These are phyloP conservation scores for Hirtodrosophila trivittata DNA, from an alignment of 2,888 invertebrate genomes.

Conservation along the genomic window DNA sequence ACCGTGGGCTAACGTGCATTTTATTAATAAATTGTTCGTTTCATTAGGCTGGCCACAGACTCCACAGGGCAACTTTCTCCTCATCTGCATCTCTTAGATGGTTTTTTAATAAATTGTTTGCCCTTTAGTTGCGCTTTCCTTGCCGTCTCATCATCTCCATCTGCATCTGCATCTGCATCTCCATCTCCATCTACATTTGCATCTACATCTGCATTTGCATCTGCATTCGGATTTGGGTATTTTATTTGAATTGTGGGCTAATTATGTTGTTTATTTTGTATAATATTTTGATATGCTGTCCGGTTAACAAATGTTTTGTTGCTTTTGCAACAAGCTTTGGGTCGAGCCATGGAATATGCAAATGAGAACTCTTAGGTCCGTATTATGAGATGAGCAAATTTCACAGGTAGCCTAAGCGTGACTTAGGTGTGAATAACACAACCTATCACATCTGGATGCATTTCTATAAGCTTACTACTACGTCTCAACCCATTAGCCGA, in stretches of 20 bases:
- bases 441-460: too few species aligned
- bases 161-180: conserved; percentile 28
- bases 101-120: conserved; percentile 60
- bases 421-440: conserved; percentile 9
- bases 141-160: conserved; percentile 27
- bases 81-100: conserved; percentile 52
- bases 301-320: conserved; percentile 60
- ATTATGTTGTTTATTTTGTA: conserved; percentile 75
- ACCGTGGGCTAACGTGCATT: conserved; percentile 75
- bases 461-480: too few species aligned
- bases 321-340: conserved; percentile 36
- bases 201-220: conserved; percentile 28
- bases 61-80: conserved; percentile 67
- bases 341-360: too few species aligned
- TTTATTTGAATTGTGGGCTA: conserved; percentile 54
- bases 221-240: conserved; percentile 34
- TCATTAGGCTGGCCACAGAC: conserved; percentile 57
- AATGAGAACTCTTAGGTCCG: too few species aligned
- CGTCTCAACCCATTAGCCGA: conserved; percentile 58
- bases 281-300: conserved; percentile 68
- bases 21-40: conserved; percentile 76
- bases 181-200: conserved; percentile 20
- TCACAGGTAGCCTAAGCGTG: conserved; percentile 19
- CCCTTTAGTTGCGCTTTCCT: conserved; percentile 66
- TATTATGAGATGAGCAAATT: too few species aligned